Evolutionary conservation across 92 coral and sea anemone genomes (phyloP), one percentile per base, ranked within the genome.

Genomic region (Porites lobata): DNA sequence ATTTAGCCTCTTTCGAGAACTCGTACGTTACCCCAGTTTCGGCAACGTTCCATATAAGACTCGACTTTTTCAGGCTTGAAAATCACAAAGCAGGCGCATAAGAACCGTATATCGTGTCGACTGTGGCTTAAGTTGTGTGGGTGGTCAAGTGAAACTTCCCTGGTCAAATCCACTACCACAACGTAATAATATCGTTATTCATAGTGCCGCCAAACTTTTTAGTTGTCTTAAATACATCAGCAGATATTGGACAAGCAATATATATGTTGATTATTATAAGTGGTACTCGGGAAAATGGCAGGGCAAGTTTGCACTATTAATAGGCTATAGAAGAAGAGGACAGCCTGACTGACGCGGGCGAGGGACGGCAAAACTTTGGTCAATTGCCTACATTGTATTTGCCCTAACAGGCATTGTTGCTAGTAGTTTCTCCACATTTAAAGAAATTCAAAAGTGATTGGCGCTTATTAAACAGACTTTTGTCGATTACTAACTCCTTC

Each of bases 271-370:
- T 21, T 57, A 72, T 72, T 72, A 58, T 11, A 47, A 65, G 83
- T 47, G 71, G 61, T 51, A 79, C 72, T 79, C 2, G 1, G 52
- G 54, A 21, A 12, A 21, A 74, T n/a, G 12, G 53, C 10, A 9
- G 64, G 65, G 51, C 20, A 66, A 66, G 29, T 38, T 38, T 38
- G 50, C 68, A 15, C 75, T 65, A 9, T 78, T 1, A 62, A 78
- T 52, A 62, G 72, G 22, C 32, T 14, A 65, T 15, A 51, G 52
- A 26, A 50, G 15, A 66, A 47, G 75, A 51, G 38, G 75, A 26
- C 75, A 80, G 85, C 50, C 75, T 11, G 85, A 52, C 85, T 80
- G 85, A 47, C 85, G 75, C 72, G 13, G 57, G 12, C 4, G 1
- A 1, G 21, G 2, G 61, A 64, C 15, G 59, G 18, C 61, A 65